Conservation (phyloP, 2,113 vertebrate species). For the Myiozetetes cayanensis region DNA sequence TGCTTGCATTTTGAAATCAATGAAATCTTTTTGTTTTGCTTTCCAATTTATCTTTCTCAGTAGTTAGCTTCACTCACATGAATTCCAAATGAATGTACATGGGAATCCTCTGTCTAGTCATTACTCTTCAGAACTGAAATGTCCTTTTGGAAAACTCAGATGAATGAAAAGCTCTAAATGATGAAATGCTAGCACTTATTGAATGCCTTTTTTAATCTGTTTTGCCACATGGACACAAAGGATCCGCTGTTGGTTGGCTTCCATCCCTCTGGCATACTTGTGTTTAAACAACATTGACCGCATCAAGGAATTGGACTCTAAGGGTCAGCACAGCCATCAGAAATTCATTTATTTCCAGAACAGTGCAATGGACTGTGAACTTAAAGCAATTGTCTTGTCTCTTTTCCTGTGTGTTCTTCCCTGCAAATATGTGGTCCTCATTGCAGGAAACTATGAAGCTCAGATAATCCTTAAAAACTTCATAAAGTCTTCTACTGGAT, state of each 20-base stretch:
- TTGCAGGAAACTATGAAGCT: neutral
- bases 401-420: neutral
- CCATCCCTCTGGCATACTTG: neutral
- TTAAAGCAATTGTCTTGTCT: neutral
- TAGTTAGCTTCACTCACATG: neutral
- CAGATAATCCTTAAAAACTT: neutral
- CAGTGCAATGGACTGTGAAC: neutral
- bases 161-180: slow-evolving; percentile 23
- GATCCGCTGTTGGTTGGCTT: neutral
- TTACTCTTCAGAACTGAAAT: neutral
- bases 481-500: neutral
- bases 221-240: neutral
- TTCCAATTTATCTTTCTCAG: neutral
- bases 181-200: neutral
- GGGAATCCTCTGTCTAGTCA: neutral
- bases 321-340: neutral
- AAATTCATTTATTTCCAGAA: neutral
- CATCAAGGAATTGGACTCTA: neutral
- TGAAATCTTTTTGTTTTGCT: neutral
- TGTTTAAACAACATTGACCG: neutral
- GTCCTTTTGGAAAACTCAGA: neutral
- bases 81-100: neutral
- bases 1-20: neutral
- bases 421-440: neutral
- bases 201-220: neutral